Percentiles rank a stretch among this genome's conserved stretches.
Evolutionary conservation across 37 sponge, comb jelly and placozoan genomes (phyloP).

Genomic region (Chondrosia reniformis): DNA sequence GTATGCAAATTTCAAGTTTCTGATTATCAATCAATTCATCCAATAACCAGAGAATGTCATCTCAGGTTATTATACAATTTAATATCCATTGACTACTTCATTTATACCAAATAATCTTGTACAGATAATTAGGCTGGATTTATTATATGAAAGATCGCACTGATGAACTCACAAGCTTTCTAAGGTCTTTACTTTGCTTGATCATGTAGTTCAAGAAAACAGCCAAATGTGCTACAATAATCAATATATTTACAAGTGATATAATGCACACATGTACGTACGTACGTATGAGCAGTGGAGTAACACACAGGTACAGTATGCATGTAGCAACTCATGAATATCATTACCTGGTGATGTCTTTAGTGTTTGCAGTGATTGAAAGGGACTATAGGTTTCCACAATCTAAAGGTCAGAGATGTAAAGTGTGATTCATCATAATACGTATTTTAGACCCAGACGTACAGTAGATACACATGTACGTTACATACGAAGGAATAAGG

Average conservation of each 20-base stretch:
- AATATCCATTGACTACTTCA: neutral
- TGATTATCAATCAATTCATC: neutral
- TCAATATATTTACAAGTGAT: no score
- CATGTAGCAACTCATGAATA: neutral
- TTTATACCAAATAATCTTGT: neutral
- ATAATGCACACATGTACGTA: neutral
- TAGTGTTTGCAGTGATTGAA: slow-evolving; percentile 53
- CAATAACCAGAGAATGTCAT: no score
- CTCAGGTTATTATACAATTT: no score
- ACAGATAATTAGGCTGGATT: no score
- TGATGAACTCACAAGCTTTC: slow-evolving; percentile 50
- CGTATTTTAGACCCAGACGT: neutral
- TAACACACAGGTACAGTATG: neutral
- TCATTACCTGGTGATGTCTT: slow-evolving; percentile 49
- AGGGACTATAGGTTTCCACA: slow-evolving; percentile 30
- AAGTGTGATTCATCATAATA: neutral
- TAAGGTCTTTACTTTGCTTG: slow-evolving; percentile 53
- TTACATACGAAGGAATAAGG: no score
- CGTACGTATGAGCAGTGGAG: neutral
- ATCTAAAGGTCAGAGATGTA: neutral
- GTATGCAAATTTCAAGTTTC: neutral
- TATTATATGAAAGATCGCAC: no score
- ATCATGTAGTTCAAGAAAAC: slow-evolving; percentile 60
- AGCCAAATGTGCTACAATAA: slow-evolving; percentile 46
- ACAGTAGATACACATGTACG: neutral